Conservation (phyloP, 2,113 vertebrate genomes). For the Hydrochoerus hydrochaeris region DNA sequence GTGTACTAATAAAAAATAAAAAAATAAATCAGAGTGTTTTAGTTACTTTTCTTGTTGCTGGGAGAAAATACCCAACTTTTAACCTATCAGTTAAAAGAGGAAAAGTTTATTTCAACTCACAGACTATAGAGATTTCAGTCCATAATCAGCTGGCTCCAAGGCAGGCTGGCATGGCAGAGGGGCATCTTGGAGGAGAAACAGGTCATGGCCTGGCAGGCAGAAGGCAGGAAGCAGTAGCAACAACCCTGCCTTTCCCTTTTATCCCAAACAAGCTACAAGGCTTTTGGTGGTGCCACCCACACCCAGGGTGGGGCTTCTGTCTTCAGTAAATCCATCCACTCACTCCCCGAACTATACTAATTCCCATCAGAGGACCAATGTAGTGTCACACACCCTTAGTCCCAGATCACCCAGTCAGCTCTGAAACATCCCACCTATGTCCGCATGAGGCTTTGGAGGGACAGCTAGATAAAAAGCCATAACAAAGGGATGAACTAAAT, state of each 20-base stretch:
- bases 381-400: neutral
- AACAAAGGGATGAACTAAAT: constrained; percentile 25
- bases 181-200: neutral
- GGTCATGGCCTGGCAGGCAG: neutral
- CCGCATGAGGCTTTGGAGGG: neutral
- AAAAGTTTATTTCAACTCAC: neutral
- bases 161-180: neutral
- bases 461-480: neutral
- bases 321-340: neutral
- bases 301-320: neutral
- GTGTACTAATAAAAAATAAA: neutral
- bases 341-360: neutral
- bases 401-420: neutral
- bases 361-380: neutral
- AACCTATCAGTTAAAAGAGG: neutral
- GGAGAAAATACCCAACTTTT: neutral
- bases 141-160: neutral
- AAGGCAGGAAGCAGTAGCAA: neutral
- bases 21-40: neutral
- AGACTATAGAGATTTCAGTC: neutral
- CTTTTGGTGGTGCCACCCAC: neutral
- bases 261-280: neutral
- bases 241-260: neutral
- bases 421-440: neutral
- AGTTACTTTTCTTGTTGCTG: neutral